A percentile compares a stretch with the other conserved stretches of the same genome.
phyloP scores from a whole-genome alignment of 2,113 vertebrate species.

The Onychostruthus taczanowskii region DNA sequence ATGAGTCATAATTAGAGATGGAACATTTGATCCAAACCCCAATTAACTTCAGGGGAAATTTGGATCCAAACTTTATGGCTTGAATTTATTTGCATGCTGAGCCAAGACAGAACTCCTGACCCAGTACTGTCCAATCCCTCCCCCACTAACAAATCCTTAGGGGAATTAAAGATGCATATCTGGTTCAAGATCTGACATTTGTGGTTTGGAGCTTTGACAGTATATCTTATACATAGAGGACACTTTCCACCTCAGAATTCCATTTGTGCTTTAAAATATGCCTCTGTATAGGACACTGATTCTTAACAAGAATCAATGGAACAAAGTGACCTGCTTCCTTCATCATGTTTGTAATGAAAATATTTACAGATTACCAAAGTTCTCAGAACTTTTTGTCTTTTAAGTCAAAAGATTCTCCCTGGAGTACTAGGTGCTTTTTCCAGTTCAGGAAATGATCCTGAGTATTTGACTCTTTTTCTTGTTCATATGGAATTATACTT shows the following conservation, averaged over 20 bases:
- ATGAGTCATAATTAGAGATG: slow-evolving; percentile 63
- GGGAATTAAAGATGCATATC: slow-evolving; percentile 25
- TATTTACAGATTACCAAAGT: background rate
- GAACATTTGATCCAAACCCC: slow-evolving; percentile 58
- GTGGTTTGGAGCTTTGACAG: slow-evolving; percentile 48
- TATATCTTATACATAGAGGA: background rate
- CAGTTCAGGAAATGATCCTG: background rate
- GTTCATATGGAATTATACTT: background rate
- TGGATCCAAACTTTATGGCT: slow-evolving; percentile 49
- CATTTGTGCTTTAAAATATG: background rate
- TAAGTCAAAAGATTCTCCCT: background rate
- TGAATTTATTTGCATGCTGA: slow-evolving; percentile 33
- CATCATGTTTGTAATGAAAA: background rate
- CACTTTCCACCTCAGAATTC: background rate
- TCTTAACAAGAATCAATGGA: background rate
- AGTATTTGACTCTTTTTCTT: background rate
- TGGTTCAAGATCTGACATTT: slow-evolving; percentile 45
- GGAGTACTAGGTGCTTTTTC: background rate
- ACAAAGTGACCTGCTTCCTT: background rate
- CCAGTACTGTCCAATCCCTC: slow-evolving; percentile 21
- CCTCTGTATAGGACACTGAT: background rate
- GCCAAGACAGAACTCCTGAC: slow-evolving; percentile 55
- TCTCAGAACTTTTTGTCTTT: background rate
- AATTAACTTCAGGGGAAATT: slow-evolving; percentile 62
- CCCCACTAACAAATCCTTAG: slow-evolving; percentile 1